phyloP scores from a whole-genome alignment of 2,113 vertebrate genomes.

The Spea multiplicata region DNA sequence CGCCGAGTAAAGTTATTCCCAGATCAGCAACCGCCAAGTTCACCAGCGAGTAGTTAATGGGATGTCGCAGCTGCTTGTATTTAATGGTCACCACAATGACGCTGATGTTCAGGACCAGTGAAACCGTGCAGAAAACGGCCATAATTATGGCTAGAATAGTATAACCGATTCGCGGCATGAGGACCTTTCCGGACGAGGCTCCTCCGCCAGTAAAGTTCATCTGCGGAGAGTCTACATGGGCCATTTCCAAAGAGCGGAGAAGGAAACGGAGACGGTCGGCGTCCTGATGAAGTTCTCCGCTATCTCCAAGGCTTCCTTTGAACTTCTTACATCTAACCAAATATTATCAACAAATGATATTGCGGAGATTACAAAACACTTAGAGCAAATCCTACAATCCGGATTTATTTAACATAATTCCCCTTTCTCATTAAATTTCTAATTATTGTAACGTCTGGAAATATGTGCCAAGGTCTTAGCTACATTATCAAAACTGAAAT shows the following conservation, averaged over 20 bases:
- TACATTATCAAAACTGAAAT: too few relatives aligned
- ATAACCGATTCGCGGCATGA: constrained; percentile 61
- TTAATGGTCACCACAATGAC: constrained; percentile 66
- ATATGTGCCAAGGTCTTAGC: constrained; percentile 28
- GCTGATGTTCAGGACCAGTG: constrained; percentile 63
- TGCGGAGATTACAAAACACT: constrained; percentile 53
- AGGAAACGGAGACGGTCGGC: constrained; percentile 24
- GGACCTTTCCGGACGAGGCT: constrained; percentile 47
- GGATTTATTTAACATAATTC: constrained; percentile 60
- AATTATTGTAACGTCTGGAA: constrained; percentile 60
- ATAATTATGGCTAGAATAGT: constrained; percentile 63
- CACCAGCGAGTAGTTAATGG: constrained; percentile 69
- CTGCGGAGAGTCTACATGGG: constrained; percentile 26
- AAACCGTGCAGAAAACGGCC: constrained; percentile 60
- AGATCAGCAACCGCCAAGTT: constrained; percentile 69
- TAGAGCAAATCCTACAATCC: constrained; percentile 61
- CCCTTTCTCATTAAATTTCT: constrained; percentile 59
- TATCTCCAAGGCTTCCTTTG: constrained; percentile 36
- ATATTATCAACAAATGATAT: constrained; percentile 39
- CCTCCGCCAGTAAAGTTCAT: constrained; percentile 51
- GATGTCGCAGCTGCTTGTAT: constrained; percentile 67
- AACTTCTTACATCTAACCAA: constrained; percentile 16
- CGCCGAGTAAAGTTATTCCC: constrained; percentile 63
- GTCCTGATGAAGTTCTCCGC: constrained; percentile 9
- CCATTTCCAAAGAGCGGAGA: constrained; percentile 32